Percentiles rank a stretch among this genome's conserved stretches.
Conservation (phyloP, 2,797 vertebrate species). For the Pseudochirops cupreus region DNA sequence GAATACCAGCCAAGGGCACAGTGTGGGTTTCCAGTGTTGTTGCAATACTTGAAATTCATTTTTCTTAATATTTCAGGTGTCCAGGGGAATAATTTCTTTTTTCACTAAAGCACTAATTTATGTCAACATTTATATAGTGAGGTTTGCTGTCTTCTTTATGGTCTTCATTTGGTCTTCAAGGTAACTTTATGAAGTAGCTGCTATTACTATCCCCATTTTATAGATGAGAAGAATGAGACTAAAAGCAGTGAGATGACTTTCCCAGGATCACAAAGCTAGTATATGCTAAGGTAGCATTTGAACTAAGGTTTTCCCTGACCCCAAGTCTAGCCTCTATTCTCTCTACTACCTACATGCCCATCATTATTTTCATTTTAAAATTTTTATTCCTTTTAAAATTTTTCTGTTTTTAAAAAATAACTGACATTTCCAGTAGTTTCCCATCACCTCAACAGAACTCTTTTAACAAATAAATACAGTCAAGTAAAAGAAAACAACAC, state of each 20-base stretch:
- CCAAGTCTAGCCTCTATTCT: background rate
- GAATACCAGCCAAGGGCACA: conserved; percentile 51
- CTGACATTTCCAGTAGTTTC: background rate
- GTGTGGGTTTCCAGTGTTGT: conserved; percentile 12
- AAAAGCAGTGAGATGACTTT: background rate
- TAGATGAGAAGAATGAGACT: background rate
- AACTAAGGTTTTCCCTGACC: background rate
- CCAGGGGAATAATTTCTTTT: background rate
- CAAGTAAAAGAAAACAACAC: background rate
- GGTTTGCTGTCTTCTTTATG: background rate
- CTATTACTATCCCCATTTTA: background rate
- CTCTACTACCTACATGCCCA: background rate
- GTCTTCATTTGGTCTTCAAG: background rate
- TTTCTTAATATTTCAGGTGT: conserved; percentile 22
- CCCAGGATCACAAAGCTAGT: background rate
- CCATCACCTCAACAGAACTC: background rate
- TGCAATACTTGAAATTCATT: background rate
- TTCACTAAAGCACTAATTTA: background rate
- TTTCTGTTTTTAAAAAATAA: background rate
- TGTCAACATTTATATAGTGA: background rate
- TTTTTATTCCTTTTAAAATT: background rate
- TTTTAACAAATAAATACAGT: background rate
- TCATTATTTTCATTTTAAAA: background rate
- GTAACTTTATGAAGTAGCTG: background rate
- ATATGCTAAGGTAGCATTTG: background rate